Percentiles rank a stretch among this genome's conserved stretches.
Conservation (phyloP, 2,797 vertebrate genomes). For the Salmo trutta region DNA sequence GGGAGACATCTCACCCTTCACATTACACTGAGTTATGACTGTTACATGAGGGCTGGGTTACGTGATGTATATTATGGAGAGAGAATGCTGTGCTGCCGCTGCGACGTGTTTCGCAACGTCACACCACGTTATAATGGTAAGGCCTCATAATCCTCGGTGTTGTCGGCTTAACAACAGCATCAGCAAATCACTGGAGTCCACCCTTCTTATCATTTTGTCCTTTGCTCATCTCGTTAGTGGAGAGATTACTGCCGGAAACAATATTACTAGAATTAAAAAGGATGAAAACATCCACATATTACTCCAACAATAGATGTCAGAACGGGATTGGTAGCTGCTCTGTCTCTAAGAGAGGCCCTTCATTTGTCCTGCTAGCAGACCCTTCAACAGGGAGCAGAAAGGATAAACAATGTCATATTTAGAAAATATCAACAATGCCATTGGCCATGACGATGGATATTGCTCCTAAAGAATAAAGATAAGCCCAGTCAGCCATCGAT, state of each 20-base stretch:
- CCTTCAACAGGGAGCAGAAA: background rate
- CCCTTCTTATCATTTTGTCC: slow-evolving; percentile 22
- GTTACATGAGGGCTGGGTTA: background rate
- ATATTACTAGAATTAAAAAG: slow-evolving; percentile 21
- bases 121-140: background rate
- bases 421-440: slow-evolving; percentile 28
- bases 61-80: slow-evolving; percentile 8
- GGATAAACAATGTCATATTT: too few species aligned
- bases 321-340: slow-evolving; percentile 31
- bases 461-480: too few species aligned
- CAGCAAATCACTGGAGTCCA: slow-evolving; percentile 7
- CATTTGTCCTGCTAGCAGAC: background rate
- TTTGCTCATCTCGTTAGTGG: slow-evolving; percentile 45
- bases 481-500: slow-evolving; percentile 9
- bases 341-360: slow-evolving; percentile 31
- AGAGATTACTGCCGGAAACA: slow-evolving; percentile 47
- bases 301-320: slow-evolving; percentile 31
- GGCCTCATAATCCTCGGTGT: slow-evolving; percentile 15
- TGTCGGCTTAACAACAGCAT: slow-evolving; percentile 11
- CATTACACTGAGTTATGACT: slow-evolving; percentile 5
- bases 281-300: slow-evolving; percentile 23
- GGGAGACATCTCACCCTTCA: slow-evolving; percentile 17
- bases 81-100: background rate
- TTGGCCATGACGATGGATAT: slow-evolving; percentile 27
- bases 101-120: background rate